Percentiles rank a stretch among this genome's conserved stretches.
phyloP scores from a whole-genome alignment of 1,140 invertebrate species.

The Tetraneura akinire region DNA sequence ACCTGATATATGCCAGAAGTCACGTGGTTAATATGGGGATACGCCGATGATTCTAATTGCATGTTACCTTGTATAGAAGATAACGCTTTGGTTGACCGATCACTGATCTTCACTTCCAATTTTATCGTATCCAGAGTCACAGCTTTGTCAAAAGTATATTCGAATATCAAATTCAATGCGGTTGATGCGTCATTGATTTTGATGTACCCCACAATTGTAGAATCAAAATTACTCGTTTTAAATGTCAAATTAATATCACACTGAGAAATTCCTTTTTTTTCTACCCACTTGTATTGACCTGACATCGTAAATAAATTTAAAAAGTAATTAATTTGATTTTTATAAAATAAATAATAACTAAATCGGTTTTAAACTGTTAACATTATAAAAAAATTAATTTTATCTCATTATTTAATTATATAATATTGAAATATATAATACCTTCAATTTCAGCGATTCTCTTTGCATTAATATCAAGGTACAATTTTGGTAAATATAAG shows the following conservation, averaged over 20 bases:
- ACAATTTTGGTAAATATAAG: slow-evolving; percentile 67
- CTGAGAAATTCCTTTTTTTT: slow-evolving; percentile 71
- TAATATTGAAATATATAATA: slow-evolving; percentile 57
- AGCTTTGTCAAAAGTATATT: slow-evolving; percentile 68
- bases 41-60: slow-evolving; percentile 71
- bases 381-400: slow-evolving; percentile 2
- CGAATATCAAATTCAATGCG: slow-evolving; percentile 65
- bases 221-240: slow-evolving; percentile 69
- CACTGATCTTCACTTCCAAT: slow-evolving; percentile 67
- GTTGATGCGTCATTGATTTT: slow-evolving; percentile 63
- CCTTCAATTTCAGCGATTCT: slow-evolving; percentile 68
- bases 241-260: slow-evolving; percentile 70
- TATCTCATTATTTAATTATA: not conserved
- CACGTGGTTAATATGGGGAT: slow-evolving; percentile 74
- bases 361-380: not conserved
- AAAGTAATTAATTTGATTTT: too few species aligned
- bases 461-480: slow-evolving; percentile 69
- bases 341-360: not conserved
- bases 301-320: slow-evolving; percentile 52
- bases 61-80: slow-evolving; percentile 65
- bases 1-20: slow-evolving; percentile 68
- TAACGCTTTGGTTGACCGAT: slow-evolving; percentile 67
- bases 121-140: slow-evolving; percentile 69
- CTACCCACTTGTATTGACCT: slow-evolving; percentile 63
- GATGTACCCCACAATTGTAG: slow-evolving; percentile 70